Evolutionary conservation across 2,888 invertebrate genomes (phyloP).

Genomic region (Orthosia gothica): DNA sequence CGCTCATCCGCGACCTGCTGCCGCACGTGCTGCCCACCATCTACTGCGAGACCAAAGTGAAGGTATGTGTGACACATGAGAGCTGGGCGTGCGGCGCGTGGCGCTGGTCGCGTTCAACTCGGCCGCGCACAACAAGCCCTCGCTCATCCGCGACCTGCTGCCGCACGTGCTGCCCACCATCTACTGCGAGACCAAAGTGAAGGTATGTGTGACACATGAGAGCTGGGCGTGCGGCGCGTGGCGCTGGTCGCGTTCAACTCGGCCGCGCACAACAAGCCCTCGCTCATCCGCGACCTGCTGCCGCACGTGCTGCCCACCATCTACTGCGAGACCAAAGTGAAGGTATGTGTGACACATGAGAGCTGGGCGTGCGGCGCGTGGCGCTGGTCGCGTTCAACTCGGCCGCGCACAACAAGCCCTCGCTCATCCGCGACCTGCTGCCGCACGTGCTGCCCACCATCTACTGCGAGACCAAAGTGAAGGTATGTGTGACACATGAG

Average conservation of each 20-base stretch:
- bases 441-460: neutral
- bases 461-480: neutral
- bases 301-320: neutral
- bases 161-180: slow-evolving; percentile 3
- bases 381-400: neutral
- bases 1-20: slow-evolving; percentile 3
- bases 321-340: neutral
- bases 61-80: neutral
- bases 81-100: neutral
- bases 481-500: neutral
- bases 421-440: neutral
- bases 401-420: neutral
- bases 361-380: neutral
- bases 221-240: neutral
- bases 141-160: slow-evolving; percentile 3
- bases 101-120: neutral
- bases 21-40: slow-evolving; percentile 3
- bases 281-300: slow-evolving; percentile 1
- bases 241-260: neutral
- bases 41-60: slow-evolving; percentile 1
- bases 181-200: slow-evolving; percentile 1
- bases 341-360: neutral
- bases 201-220: neutral
- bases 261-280: neutral
- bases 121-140: slow-evolving; percentile 1